Conservation (phyloP, 2,888 invertebrate species). For the Rhaphigaster nebulosa region DNA sequence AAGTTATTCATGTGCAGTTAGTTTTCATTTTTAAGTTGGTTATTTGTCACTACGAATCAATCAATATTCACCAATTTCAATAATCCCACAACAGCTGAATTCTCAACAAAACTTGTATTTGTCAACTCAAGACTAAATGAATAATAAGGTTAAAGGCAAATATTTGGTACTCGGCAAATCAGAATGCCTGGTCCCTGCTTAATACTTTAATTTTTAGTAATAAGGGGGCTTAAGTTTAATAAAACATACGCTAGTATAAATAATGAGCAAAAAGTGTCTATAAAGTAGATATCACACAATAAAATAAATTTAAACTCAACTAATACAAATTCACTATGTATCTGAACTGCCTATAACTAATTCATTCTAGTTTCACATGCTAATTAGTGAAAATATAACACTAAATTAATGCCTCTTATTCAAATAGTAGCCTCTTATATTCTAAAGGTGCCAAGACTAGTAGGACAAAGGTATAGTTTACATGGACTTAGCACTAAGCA, state of each 20-base stretch:
- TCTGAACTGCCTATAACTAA: background rate
- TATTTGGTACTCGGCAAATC: slow-evolving; percentile 18
- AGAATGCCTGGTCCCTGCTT: background rate
- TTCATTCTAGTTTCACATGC: background rate
- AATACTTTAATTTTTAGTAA: background rate
- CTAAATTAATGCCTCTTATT: slow-evolving; percentile 24
- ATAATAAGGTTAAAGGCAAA: background rate
- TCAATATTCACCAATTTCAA: background rate
- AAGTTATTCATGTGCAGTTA: too few species aligned
- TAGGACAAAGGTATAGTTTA: background rate
- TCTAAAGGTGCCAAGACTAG: background rate
- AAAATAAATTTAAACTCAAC: background rate
- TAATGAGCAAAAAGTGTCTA: slow-evolving; percentile 27
- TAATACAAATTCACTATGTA: background rate
- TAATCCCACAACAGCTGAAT: background rate
- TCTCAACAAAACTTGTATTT: background rate
- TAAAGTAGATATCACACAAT: background rate
- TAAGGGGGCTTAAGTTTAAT: background rate
- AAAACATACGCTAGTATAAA: background rate
- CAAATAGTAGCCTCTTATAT: background rate
- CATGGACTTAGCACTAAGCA: background rate
- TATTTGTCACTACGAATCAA: background rate
- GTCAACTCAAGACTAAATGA: background rate
- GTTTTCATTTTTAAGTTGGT: background rate
- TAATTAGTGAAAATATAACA: background rate